Evolutionary conservation across 2,888 invertebrate species (phyloP).

Genomic region (Sarcophaga carnaria): DNA sequence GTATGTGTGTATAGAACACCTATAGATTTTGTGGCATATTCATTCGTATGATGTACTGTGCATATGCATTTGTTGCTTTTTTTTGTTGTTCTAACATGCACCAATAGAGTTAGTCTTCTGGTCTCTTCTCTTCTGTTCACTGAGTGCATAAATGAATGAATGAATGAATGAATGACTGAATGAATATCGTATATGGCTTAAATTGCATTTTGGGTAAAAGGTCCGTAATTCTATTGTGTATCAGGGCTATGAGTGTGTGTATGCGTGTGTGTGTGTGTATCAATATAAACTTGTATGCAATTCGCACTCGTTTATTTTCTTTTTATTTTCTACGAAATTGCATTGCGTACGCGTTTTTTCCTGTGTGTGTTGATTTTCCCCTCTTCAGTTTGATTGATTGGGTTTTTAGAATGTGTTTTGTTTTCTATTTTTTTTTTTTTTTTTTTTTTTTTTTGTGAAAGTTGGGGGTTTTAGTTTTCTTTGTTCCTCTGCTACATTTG

Average conservation of each 20-base stretch:
- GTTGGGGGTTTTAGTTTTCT: slow-evolving; percentile 61
- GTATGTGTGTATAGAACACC: slow-evolving; percentile 27
- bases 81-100: slow-evolving; percentile 45
- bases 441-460: slow-evolving; percentile 18
- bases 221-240: slow-evolving; percentile 60
- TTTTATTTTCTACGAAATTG: slow-evolving; percentile 51
- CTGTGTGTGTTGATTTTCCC: slow-evolving; percentile 43
- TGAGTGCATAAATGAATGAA: too few relatives aligned
- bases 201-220: slow-evolving; percentile 66
- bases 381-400: slow-evolving; percentile 67
- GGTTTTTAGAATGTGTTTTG: slow-evolving; percentile 43
- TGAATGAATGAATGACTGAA: neutral
- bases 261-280: neutral
- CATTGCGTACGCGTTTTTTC: slow-evolving; percentile 67
- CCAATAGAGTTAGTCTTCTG: slow-evolving; percentile 53
- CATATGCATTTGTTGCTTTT: slow-evolving; percentile 45
- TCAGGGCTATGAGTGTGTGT: neutral
- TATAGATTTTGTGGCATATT: slow-evolving; percentile 63
- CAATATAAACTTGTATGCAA: slow-evolving; percentile 63
- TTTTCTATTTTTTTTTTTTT: neutral
- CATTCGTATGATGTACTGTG: slow-evolving; percentile 21
- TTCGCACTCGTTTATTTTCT: slow-evolving; percentile 61
- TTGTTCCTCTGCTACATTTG: slow-evolving; percentile 56
- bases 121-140: neutral
- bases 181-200: slow-evolving; percentile 15